These are phyloP conservation scores for Microvelia longipes DNA, from an alignment of 1,140 invertebrate species.

Conservation along the genomic window DNA sequence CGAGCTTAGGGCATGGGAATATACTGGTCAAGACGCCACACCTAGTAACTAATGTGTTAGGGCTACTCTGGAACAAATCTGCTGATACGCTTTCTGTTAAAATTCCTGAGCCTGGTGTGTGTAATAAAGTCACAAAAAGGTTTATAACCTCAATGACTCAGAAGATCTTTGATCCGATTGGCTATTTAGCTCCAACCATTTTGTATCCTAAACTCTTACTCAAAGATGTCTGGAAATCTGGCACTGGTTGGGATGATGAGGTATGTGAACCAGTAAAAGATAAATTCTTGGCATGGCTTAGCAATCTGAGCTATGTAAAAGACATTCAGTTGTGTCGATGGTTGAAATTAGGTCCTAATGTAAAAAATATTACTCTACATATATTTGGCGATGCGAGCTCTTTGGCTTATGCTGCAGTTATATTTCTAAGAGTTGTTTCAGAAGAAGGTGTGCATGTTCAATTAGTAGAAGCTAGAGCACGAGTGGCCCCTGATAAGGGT, in stretches of 20 bases:
- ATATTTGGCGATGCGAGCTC: conserved; percentile 26
- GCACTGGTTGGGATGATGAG: conserved; percentile 20
- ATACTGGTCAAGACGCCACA: conserved; percentile 3
- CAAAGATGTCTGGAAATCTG: conserved; percentile 20
- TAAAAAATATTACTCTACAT: conserved; percentile 18
- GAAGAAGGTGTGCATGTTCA: neutral
- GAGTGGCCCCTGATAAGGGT: conserved; percentile 24
- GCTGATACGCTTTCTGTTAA: neutral
- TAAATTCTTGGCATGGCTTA: neutral
- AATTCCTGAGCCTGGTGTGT: conserved; percentile 17
- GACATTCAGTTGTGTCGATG: neutral
- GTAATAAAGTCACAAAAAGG: conserved; percentile 1
- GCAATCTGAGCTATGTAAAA: neutral
- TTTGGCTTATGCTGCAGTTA: conserved; percentile 22
- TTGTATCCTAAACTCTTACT: conserved; percentile 23
- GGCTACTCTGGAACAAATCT: conserved; percentile 6
- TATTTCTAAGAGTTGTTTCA: conserved; percentile 14
- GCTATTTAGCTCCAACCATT: conserved; percentile 21
- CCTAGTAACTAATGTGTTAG: conserved; percentile 7
- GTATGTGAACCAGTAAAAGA: neutral
- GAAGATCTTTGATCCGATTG: conserved; percentile 26
- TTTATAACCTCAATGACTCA: neutral
- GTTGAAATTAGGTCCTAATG: neutral
- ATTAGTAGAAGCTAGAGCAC: conserved; percentile 16
- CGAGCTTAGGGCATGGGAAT: conserved; percentile 17